Base-by-base conservation (phyloP, 2,888 invertebrate genomes). In the Muschampia plurimacula region DNA sequence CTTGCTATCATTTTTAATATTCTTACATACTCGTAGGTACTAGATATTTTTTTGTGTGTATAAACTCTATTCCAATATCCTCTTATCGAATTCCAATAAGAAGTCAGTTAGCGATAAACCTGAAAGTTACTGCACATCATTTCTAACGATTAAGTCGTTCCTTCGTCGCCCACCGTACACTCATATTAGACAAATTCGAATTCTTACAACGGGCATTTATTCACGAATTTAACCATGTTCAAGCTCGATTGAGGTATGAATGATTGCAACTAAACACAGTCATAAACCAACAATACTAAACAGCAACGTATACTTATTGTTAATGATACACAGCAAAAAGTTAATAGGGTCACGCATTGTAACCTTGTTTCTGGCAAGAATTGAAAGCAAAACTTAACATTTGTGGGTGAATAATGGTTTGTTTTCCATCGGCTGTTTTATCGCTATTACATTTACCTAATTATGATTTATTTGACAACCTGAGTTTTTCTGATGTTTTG, bases 151-250 rank as follows among this genome's bases (percentile, higher is more conserved):
- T 10, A 13, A n/a, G 32, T 8, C 7, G 7, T 52, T 39, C 39
- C 69, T 69, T 41, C n/a, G 63, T 69, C 7, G 64, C 64, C 41
- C 28, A 46, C 63, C 55, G 28, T 69, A 69, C 52, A 44, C 44
- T 44, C 3, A 68, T 69, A 62, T 62, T 69, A 69, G 55, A 46
- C 69, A 32, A 52, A 36, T 52, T 52, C 44, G 32, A 22, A 22
- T 9, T 22, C 22, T 55, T 55, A 55, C 55, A 55, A 9, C 9
- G 55, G 41, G 46, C 15, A 13, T 36, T 65, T 78, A 55, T 78
- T 76, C 76, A 76, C 73, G 76, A 75, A 76, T 77, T 77, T 77
- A 75, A 71, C 77, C 70, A 71, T 71, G 72, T 74, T 78, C 76
- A 77, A 74, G 77, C 73, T 74, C 68, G 65, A 55, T 63, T 36